These are phyloP conservation scores for Ceratotherium simum DNA, from an alignment of 2,113 vertebrate species.

Conservation along the genomic window DNA sequence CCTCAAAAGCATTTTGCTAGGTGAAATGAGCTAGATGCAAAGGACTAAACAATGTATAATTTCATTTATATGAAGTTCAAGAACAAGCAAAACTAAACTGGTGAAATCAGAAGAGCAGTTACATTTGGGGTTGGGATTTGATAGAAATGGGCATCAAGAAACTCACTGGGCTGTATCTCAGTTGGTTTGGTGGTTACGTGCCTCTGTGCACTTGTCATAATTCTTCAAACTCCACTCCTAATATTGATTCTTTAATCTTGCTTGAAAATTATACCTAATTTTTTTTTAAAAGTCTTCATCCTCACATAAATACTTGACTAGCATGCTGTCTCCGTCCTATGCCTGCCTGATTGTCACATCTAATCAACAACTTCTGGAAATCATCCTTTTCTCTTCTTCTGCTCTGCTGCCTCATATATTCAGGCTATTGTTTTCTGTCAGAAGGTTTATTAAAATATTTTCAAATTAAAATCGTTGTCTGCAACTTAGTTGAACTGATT, in stretches of 20 bases:
- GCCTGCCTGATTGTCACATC: background rate
- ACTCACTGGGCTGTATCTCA: background rate
- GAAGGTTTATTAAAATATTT: background rate
- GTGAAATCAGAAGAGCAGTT: background rate
- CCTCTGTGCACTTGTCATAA: background rate
- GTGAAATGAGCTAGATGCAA: background rate
- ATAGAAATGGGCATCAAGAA: background rate
- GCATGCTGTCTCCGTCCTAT: fast-evolving
- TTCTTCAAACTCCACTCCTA: background rate
- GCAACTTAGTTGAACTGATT: background rate
- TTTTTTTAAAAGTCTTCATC: background rate
- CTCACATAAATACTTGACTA: background rate
- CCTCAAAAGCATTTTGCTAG: background rate
- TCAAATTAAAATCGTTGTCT: background rate
- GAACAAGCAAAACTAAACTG: background rate
- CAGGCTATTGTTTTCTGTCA: background rate
- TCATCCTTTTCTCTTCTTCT: background rate
- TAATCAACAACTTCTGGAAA: background rate
- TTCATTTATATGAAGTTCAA: background rate
- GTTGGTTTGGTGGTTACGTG: background rate
- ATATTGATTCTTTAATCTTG: background rate
- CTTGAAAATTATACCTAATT: background rate
- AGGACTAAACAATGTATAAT: background rate
- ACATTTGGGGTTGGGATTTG: background rate
- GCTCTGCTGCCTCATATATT: background rate